Conservation (phyloP, 2,888 invertebrate genomes). For the Uropetala carovei region DNA sequence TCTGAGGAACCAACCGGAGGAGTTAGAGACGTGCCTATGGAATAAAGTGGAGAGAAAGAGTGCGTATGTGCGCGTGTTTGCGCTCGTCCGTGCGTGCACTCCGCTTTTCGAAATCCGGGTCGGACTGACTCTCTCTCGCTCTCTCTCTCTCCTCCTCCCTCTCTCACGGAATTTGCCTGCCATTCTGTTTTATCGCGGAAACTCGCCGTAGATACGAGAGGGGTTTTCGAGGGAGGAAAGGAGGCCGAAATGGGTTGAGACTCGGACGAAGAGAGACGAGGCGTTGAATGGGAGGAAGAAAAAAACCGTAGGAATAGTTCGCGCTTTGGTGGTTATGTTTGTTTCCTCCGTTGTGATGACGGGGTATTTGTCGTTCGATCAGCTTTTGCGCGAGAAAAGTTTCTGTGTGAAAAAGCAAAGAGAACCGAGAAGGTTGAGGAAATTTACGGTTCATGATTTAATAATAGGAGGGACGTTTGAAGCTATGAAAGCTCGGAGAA, state of each 20-base stretch:
- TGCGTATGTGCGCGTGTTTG: not conserved
- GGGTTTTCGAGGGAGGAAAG: not conserved
- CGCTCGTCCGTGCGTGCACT: not conserved
- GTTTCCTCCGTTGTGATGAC: not conserved
- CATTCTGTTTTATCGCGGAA: conserved; percentile 40
- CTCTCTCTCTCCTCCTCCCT: not conserved
- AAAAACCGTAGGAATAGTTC: not conserved
- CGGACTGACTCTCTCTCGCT: conserved; percentile 13
- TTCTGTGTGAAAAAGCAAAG: no score
- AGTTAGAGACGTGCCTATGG: no score
- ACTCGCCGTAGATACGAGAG: no score
- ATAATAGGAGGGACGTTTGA: no score
- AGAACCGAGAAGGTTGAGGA: no score
- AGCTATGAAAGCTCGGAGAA: no score
- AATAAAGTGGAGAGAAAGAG: no score
- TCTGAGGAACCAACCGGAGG: no score
- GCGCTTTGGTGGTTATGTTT: not conserved
- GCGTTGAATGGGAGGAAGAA: not conserved
- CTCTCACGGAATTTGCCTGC: conserved; percentile 43
- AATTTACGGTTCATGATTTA: no score
- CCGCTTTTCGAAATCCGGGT: conserved; percentile 47
- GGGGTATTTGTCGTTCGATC: no score
- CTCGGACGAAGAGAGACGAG: not conserved
- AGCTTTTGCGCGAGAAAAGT: no score
- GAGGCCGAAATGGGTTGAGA: not conserved